Conservation (phyloP, 2,113 vertebrate genomes). For the Ammospiza caudacuta region DNA sequence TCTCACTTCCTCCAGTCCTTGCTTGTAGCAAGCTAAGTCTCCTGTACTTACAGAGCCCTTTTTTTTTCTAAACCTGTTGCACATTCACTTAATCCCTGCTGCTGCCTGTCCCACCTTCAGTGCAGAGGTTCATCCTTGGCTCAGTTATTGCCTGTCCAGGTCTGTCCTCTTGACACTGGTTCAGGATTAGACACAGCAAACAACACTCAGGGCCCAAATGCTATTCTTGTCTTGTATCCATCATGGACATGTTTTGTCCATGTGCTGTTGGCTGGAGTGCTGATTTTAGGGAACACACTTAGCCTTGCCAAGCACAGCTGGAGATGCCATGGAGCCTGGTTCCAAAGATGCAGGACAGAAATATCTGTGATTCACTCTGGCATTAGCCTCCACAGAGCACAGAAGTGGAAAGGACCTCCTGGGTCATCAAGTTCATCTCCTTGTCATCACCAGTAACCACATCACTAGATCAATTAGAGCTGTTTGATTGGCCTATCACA, state of each 20-base stretch:
- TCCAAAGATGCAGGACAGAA: neutral
- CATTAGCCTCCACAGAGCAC: neutral
- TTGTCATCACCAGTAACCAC: slow-evolving; percentile 41
- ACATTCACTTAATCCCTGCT: rapidly evolving
- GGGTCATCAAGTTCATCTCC: slow-evolving; percentile 31
- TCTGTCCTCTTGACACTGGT: neutral
- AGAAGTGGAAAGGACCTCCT: slow-evolving; percentile 15
- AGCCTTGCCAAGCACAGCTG: neutral
- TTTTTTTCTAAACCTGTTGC: neutral
- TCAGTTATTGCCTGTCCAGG: neutral
- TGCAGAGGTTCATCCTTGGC: neutral
- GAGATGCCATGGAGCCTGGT: neutral
- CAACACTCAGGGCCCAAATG: neutral
- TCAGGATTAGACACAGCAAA: neutral
- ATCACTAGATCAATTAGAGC: slow-evolving; percentile 52
- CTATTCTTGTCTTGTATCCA: neutral
- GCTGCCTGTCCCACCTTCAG: neutral
- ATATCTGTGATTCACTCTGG: neutral
- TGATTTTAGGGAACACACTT: neutral
- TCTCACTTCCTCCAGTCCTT: neutral
- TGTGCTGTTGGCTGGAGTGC: neutral
- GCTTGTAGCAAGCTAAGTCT: neutral
- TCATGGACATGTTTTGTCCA: rapidly evolving
- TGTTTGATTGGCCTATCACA: slow-evolving; percentile 26
- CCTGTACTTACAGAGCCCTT: neutral